Evolutionary conservation across 2,113 vertebrate genomes (phyloP).

Genomic region (Pterocles gutturalis): DNA sequence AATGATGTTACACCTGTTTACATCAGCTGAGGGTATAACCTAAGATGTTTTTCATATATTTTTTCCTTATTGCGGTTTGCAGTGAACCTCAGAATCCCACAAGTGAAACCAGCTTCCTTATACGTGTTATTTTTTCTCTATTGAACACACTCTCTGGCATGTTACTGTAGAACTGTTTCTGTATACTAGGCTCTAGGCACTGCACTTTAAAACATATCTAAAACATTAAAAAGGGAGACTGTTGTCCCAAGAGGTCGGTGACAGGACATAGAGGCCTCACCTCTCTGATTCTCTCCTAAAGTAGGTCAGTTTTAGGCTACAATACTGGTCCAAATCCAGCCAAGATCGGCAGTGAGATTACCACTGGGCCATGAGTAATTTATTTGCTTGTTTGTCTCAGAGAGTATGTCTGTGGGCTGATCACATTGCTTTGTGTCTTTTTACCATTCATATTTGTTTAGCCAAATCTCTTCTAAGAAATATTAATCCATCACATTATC

Average conservation of each 20-base stretch:
- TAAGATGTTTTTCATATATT: neutral
- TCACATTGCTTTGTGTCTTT: neutral
- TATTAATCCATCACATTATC: slow-evolving; percentile 16
- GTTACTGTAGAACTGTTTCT: slow-evolving; percentile 1
- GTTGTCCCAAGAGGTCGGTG: neutral
- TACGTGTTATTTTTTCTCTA: neutral
- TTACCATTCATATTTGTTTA: slow-evolving; percentile 17
- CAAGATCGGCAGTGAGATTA: slow-evolving; percentile 19
- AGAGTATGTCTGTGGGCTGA: neutral
- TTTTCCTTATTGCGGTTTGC: neutral
- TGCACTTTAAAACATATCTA: neutral
- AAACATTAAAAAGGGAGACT: slow-evolving; percentile 12
- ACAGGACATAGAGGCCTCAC: neutral
- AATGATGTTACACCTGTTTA: neutral
- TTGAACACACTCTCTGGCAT: neutral
- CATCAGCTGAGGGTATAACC: neutral
- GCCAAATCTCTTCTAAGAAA: slow-evolving; percentile 21
- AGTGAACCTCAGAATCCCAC: neutral
- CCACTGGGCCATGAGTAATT: neutral
- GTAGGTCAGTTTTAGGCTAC: slow-evolving; percentile 15
- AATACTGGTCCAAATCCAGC: neutral
- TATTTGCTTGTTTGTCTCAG: neutral
- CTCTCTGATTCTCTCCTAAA: slow-evolving; percentile 16
- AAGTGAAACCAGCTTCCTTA: neutral
- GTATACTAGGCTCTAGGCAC: neutral